These are phyloP conservation scores for Masnerella sp. DNA, from an alignment of 2,888 invertebrate genomes.

Conservation along the genomic window DNA sequence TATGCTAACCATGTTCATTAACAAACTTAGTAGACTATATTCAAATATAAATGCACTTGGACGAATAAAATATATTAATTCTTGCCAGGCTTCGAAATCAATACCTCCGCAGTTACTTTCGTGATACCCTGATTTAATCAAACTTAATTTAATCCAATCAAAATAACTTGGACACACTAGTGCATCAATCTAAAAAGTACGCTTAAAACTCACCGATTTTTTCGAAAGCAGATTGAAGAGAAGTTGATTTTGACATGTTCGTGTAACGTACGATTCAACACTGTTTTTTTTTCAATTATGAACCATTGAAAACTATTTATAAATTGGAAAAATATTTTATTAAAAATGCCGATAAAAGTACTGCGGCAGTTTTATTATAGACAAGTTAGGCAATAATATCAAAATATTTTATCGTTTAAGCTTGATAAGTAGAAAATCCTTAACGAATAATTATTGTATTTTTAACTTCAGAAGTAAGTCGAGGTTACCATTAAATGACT, in stretches of 20 bases:
- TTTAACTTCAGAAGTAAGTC: background rate
- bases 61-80: constrained; percentile 43
- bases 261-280: background rate
- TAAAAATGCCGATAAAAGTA: background rate
- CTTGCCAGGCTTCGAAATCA: constrained; percentile 54
- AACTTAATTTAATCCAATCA: constrained; percentile 11
- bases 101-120: constrained; percentile 27
- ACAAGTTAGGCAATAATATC: background rate
- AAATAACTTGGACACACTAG: background rate
- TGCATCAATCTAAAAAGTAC: too few relatives aligned
- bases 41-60: constrained; percentile 33
- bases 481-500: constrained; percentile 47
- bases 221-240: background rate
- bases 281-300: background rate
- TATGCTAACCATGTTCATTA: too few relatives aligned
- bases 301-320: background rate
- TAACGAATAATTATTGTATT: constrained; percentile 2
- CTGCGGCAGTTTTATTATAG: background rate
- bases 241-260: background rate
- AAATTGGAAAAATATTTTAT: background rate
- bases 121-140: constrained; percentile 11
- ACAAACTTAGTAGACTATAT: constrained; percentile 25
- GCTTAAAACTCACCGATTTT: background rate
- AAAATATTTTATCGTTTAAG: too few relatives aligned
- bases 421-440: background rate